phyloP scores from a whole-genome alignment of 2,113 vertebrate genomes.

The Notothenia coriiceps region DNA sequence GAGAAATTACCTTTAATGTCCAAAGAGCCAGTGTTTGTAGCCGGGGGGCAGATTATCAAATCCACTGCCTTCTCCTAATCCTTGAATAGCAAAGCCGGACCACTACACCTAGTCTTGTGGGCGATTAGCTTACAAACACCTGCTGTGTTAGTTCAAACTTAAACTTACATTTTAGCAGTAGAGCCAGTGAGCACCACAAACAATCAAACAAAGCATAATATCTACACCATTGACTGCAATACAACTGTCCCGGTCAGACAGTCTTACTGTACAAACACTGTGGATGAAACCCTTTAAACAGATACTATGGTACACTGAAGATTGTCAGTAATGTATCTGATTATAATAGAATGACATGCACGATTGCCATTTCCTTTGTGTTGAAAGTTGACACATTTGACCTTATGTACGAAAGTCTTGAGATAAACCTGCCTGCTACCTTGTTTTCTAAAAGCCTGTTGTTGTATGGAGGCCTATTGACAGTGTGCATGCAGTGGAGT shows the following conservation, averaged over 20 bases:
- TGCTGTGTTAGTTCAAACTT: not conserved
- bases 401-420: too few species aligned
- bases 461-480: conserved; percentile 21
- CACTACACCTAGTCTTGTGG: too few species aligned
- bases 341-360: too few species aligned
- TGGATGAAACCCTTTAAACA: not conserved
- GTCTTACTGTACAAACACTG: not conserved
- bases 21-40: not conserved
- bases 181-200: not conserved
- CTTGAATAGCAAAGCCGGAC: too few species aligned
- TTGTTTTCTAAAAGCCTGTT: conserved; percentile 11
- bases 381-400: not conserved
- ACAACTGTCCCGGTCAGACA: not conserved
- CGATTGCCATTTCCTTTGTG: not conserved
- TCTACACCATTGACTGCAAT: not conserved
- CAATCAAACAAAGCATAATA: not conserved
- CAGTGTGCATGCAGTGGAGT: conserved; percentile 40
- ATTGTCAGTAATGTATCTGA: too few species aligned
- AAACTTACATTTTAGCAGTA: not conserved
- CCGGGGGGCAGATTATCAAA: not conserved
- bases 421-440: not conserved
- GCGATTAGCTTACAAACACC: too few species aligned
- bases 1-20: not conserved
- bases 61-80: too few species aligned
- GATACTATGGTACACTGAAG: not conserved